A percentile compares a stretch with the other conserved stretches of the same genome.
These are phyloP conservation scores for Sciurus carolinensis DNA, from an alignment of 2,797 vertebrate genomes.

Conservation along the genomic window DNA sequence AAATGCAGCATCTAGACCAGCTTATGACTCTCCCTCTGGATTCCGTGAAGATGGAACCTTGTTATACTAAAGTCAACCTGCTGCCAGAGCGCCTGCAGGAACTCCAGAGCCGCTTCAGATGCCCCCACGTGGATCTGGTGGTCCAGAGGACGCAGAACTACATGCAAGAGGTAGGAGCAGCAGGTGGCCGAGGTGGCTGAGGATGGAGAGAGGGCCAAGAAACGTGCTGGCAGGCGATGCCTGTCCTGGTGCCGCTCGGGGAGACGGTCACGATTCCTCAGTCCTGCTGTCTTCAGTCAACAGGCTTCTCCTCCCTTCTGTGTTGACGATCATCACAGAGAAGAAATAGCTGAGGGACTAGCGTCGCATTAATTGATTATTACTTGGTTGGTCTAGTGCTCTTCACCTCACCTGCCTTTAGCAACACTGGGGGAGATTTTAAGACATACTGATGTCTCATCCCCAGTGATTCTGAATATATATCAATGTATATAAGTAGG, in stretches of 20 bases:
- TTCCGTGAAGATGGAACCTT: conserved; percentile 91
- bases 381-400: neutral
- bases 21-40: conserved; percentile 89
- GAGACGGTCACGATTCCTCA: neutral
- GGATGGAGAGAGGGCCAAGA: neutral
- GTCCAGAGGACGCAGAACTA: conserved; percentile 94
- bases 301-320: neutral
- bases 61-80: conserved; percentile 91
- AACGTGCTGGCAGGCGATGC: accelerated
- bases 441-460: neutral
- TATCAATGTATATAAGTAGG: neutral
- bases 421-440: neutral
- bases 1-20: conserved; percentile 88
- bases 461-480: neutral
- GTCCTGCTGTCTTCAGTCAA: neutral
- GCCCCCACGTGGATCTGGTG: conserved; percentile 90
- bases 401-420: neutral
- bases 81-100: conserved; percentile 92
- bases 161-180: conserved; percentile 93
- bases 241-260: accelerated
- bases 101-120: conserved; percentile 92
- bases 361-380: neutral
- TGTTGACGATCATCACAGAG: neutral
- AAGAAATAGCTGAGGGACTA: neutral
- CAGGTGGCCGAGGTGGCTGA: accelerated